A percentile compares a stretch with the other conserved stretches of the same genome.
Conservation (phyloP, 2,797 vertebrate genomes). For the Meda fulgida region DNA sequence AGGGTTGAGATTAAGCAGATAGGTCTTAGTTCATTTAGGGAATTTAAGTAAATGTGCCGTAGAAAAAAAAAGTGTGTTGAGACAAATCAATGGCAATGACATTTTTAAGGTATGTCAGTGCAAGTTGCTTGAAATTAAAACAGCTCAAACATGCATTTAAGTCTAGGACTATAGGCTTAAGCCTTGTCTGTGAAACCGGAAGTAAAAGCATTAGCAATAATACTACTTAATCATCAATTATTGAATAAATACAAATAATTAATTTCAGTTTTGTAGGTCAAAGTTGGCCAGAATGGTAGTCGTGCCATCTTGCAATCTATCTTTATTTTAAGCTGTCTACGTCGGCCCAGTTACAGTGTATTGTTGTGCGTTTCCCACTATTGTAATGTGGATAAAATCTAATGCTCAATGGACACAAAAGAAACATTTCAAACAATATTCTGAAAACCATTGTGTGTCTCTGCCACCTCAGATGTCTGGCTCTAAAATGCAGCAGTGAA, state of each 20-base stretch:
- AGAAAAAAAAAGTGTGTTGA: too few relatives aligned
- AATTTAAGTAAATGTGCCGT: too few relatives aligned
- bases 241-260: background rate
- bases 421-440: constrained; percentile 32
- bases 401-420: constrained; percentile 27
- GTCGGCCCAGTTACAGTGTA: constrained; percentile 41
- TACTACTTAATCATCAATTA: background rate
- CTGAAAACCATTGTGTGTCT: constrained; percentile 28
- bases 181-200: background rate
- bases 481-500: background rate
- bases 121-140: too few relatives aligned
- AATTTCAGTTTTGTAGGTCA: background rate
- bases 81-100: too few relatives aligned
- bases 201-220: background rate
- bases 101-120: too few relatives aligned
- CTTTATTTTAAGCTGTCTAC: constrained; percentile 18
- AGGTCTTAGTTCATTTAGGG: too few relatives aligned
- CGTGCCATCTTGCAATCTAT: background rate
- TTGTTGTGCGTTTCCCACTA: constrained; percentile 49
- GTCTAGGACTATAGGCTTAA: background rate
- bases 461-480: background rate
- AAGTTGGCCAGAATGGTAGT: background rate
- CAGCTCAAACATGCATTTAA: background rate
- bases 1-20: too few relatives aligned
- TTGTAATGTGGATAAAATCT: constrained; percentile 51